Evolutionary conservation across 2,888 invertebrate species (phyloP), one percentile per base, ranked within the genome.

Genomic region (Sarcophaga caerulescens): DNA sequence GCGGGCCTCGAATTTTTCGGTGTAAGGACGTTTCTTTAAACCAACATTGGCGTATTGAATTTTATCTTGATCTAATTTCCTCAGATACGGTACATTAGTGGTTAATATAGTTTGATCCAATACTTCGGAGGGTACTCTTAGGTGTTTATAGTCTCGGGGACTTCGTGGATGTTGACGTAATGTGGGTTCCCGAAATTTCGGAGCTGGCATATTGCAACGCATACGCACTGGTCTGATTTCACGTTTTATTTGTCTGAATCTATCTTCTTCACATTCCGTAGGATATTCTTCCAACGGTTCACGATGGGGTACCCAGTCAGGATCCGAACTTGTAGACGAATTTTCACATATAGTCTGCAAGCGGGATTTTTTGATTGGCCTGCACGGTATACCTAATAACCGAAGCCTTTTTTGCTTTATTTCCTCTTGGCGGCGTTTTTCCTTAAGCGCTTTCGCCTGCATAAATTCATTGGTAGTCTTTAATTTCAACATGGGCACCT

Each of bases 201-300:
- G 92, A 0, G 93, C 93, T 1, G 92, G 93, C 92, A 93, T 92
- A 73, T 92, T 93, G 2, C 91, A 89, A 0, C 92, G 90, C 60
- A 71, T 80, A 0, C 84, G 86, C 1, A 90, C 45, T 4, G 90
- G 88, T 44, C 89, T 70, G 6, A 45, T 52, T 60, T 3, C 88
- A 84, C 0, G 71, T 35, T 71, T 3, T 5, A 35, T 12, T 4
- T 11, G 6, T 1, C 45, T 1, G 62, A 14, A 63, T 23, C 65
- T 86, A 14, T 75, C 76, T 12, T 60, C 17, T 8, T 57, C 57
- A 6, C 62, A 21, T 4, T 69, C 80, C 0, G 14, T 52, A 14
- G 1, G 4, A 52, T 52, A 52, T 14, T 44, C 21, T 44, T 81
- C 59, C 10, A 69, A 87, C 44, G 71, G 85, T 80, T 89, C 91